Base-by-base conservation (phyloP, 2,797 vertebrate genomes). In the Poeciliopsis paucimaculata region DNA sequence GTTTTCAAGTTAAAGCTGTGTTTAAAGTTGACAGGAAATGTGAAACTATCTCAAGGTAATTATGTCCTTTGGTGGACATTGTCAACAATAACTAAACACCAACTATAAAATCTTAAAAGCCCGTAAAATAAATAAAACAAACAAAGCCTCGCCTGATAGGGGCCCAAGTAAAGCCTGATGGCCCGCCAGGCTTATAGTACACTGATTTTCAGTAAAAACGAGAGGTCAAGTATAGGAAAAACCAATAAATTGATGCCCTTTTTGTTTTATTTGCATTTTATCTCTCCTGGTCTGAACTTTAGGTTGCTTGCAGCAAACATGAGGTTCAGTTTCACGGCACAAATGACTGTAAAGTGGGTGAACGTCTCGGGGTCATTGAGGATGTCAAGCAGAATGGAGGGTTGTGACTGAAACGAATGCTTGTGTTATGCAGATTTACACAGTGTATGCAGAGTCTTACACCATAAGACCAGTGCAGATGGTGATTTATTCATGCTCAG, bases 301-400 rank as follows among this genome's bases (percentile, higher is more conserved):
- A 89, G 77, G 79, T 90, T 83, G 64, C 26, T 91, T 82, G 66
- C 72, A 47, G 73, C 43, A 72, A 77, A 57, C 47, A 0, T 73
- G 51, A 74, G 72, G 64, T 80, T 90, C 77, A 41, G 12, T 86
- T 77, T 83, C 84, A 92, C 86, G 84, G 55, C 75, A 77, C 71
- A 68, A 79, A 60, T 82, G 90, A 91, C 92, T 73, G 77, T 79
- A 49, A 91, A 87, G 84, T 90, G 88, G 90, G 88, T 85, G 76
- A 93, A 87, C 88, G 85, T 85, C 85, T 85, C 31, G 71, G 84
- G 91, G 91, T 92, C 84, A 89, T 2, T 36, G 46, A 77, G 49
- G 84, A 89, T 81, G 80, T 87, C 31, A 36, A 84, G 83, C 85
- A 51, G 31, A 49, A 51, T 34, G 18, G 47, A 73, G 28, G 28